phyloP scores from a whole-genome alignment of 2,888 invertebrate genomes.

The Gari tellinella region DNA sequence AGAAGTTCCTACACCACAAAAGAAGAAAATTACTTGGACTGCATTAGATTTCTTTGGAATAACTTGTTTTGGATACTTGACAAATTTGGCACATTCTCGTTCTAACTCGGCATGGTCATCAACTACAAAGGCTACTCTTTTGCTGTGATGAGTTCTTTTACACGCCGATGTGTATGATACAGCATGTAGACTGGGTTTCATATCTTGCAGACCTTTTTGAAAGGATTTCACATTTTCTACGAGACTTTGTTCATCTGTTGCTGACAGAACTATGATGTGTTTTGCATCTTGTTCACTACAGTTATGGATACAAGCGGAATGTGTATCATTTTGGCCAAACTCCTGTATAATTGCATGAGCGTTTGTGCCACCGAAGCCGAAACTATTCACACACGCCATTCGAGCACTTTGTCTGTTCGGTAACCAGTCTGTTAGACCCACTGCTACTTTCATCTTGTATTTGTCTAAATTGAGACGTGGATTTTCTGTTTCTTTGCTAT shows the following conservation, averaged over 20 bases:
- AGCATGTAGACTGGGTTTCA: background rate
- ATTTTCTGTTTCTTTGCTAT: slow-evolving; percentile 49
- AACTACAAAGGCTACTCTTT: slow-evolving; percentile 40
- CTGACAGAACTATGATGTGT: slow-evolving; percentile 1
- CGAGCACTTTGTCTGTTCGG: background rate
- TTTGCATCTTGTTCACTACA: background rate
- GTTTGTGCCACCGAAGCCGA: slow-evolving; percentile 71
- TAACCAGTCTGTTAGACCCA: slow-evolving; percentile 34
- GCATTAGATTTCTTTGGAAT: too few species aligned
- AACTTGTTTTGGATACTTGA: too few species aligned
- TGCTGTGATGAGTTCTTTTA: slow-evolving; percentile 55
- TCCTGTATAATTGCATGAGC: slow-evolving; percentile 59
- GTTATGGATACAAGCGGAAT: background rate
- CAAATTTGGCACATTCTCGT: too few species aligned
- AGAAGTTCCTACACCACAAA: slow-evolving; percentile 66
- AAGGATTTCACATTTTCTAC: slow-evolving; percentile 5
- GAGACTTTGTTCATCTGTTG: background rate
- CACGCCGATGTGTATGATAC: slow-evolving; percentile 56
- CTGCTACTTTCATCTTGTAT: slow-evolving; percentile 52
- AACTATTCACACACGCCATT: slow-evolving; percentile 58
- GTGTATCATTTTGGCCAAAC: background rate
- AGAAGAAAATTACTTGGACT: slow-evolving; percentile 59
- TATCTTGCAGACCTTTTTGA: background rate
- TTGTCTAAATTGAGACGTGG: slow-evolving; percentile 52
- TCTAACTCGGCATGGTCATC: too few species aligned